Evolutionary conservation across 1,140 invertebrate genomes (phyloP), one percentile per base, ranked within the genome.

Genomic region (Nephila pilipes): DNA sequence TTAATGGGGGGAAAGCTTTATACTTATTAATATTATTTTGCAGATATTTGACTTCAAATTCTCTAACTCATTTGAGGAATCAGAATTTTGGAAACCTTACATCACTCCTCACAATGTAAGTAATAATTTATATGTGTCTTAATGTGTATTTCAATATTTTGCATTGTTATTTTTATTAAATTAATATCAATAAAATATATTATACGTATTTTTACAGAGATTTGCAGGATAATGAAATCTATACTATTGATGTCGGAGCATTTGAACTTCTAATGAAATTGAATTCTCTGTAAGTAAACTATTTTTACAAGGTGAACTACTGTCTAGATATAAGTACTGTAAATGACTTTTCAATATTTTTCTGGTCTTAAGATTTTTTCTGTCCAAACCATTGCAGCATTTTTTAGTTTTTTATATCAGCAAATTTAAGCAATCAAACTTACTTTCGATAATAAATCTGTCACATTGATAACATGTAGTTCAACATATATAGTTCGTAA

Each of bases 1-100:
- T 3, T 46, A 46, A 46, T 46, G 38, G 4, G 8, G 4, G 8
- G 38, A 8, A 46, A 46, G 38, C 8, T 46, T 46, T 5, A 8
- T 46, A 46, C 8, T 5, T 46, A 46, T 46, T 4, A 46, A 46
- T 10, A 10, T 57, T 18, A 16, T 18, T 32, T 80, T 90, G 29
- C 36, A 93, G 94, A 25, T 94, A 89, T 36, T 85, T 93, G 14
- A 87, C 93, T 22, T 87, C 83, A n/a, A 94, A 94, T 69, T 80
- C 81, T 16, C 25, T 94, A 5, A 85, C 38, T 0, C 14, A 89
- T 29, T 29, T 94, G 12, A 88, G 87, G 32, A 20, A 80, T 1
- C 4, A 29, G 22, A 58, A 81, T 46, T 94, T 94, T 63, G 93
- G 87, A 65, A 89, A 93, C 36, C 25, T 93, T n/a, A 63, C 79